These are phyloP conservation scores for Oxycera nigricornis DNA, from an alignment of 2,888 invertebrate genomes.

Conservation along the genomic window DNA sequence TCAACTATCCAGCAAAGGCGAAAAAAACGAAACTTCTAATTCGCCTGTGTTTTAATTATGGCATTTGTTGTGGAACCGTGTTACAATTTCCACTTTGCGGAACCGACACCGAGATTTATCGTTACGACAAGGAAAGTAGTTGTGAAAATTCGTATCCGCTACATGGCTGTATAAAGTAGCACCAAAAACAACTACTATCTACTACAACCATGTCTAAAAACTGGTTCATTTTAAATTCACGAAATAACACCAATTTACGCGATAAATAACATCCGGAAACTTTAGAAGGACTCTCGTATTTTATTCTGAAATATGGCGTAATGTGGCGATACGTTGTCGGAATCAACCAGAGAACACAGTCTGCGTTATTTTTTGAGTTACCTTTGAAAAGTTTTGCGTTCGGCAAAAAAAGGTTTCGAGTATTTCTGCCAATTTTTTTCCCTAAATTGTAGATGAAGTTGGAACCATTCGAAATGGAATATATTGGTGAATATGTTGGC, in stretches of 20 bases:
- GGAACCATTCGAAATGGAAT: too few relatives aligned
- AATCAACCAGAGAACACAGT: not conserved
- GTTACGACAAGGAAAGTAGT: not conserved
- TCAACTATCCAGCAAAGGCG: not conserved
- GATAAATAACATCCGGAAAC: constrained; percentile 24
- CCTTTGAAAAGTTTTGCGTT: not conserved
- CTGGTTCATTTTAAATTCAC: constrained; percentile 20
- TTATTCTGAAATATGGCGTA: not conserved
- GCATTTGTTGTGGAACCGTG: constrained; percentile 15
- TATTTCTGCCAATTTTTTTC: too few relatives aligned
- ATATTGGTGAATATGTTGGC: too few relatives aligned
- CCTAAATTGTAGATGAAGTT: too few relatives aligned
- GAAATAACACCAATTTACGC: constrained; percentile 21
- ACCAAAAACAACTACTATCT: not conserved
- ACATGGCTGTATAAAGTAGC: not conserved
- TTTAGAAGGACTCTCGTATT: not conserved
- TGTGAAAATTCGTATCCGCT: constrained; percentile 6
- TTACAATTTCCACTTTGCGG: constrained; percentile 26
- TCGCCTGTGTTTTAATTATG: constrained; percentile 31
- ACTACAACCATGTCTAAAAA: not conserved
- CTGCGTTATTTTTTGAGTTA: not conserved
- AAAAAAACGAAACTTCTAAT: constrained; percentile 5
- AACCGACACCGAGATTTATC: constrained; percentile 29
- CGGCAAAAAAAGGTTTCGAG: not conserved
- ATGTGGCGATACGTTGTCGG: not conserved